These are phyloP conservation scores for Ianthella basta DNA, from an alignment of 37 sponge, comb jelly and placozoan genomes.

Conservation along the genomic window DNA sequence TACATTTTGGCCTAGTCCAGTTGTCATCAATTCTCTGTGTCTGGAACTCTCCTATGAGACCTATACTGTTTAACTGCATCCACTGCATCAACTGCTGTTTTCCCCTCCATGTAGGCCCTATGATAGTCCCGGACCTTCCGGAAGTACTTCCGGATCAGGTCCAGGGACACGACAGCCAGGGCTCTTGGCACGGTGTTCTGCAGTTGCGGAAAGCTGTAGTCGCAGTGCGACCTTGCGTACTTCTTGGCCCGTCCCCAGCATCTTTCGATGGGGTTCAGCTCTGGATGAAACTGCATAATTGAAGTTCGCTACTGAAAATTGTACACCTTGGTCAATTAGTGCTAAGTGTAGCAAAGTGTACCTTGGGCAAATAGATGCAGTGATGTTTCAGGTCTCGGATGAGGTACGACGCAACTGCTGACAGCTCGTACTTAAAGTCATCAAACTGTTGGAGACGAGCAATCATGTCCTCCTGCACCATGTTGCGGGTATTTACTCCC, in stretches of 20 bases:
- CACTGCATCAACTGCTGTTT: not conserved
- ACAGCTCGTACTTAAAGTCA: too few species aligned
- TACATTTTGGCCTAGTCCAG: not conserved
- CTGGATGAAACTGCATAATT: conserved; percentile 39
- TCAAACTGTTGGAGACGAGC: conserved; percentile 39
- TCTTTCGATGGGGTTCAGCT: conserved; percentile 53
- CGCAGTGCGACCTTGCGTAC: too few species aligned
- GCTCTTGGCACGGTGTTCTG: too few species aligned
- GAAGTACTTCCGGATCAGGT: conserved; percentile 45
- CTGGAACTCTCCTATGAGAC: not conserved
- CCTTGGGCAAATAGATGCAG: too few species aligned
- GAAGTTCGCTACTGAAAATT: too few species aligned
- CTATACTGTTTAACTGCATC: not conserved
- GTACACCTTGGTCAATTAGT: too few species aligned
- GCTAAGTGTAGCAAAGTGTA: too few species aligned
- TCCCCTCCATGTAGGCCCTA: conserved; percentile 40
- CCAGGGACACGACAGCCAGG: too few species aligned
- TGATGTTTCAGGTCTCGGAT: too few species aligned
- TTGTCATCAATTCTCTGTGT: not conserved
- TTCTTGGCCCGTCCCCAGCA: conserved; percentile 42
- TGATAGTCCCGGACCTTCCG: conserved; percentile 34
- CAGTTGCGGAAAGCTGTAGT: too few species aligned
- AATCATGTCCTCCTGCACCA: conserved; percentile 36
- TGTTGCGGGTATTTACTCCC: conserved; percentile 22
- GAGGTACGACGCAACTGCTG: too few species aligned